These are phyloP conservation scores for Drosophila bocki DNA, from an alignment of 1,140 invertebrate genomes.

Conservation along the genomic window DNA sequence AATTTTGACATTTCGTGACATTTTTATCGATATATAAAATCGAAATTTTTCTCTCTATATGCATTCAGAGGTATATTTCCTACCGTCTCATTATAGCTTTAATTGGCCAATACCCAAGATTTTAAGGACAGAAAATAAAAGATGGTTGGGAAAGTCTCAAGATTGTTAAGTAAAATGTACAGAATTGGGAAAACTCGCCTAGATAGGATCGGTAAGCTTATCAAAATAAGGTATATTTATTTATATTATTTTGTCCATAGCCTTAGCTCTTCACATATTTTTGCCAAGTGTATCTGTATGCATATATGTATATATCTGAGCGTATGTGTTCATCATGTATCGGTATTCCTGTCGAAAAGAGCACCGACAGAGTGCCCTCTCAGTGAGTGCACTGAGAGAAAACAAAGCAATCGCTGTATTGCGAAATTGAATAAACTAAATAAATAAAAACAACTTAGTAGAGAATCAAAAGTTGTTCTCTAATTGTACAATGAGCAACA, in stretches of 20 bases:
- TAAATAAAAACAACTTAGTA: neutral
- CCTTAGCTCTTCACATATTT: neutral
- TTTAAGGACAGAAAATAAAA: neutral
- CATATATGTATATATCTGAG: neutral
- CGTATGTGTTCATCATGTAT: constrained; percentile 9
- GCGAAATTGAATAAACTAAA: neutral
- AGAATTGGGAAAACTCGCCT: neutral
- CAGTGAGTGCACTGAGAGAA: neutral
- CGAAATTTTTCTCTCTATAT: no score
- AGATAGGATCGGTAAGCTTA: neutral
- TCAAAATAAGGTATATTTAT: neutral
- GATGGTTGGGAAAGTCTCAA: neutral
- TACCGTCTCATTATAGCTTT: no score
- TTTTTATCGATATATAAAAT: no score
- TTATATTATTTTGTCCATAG: neutral
- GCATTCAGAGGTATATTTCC: no score
- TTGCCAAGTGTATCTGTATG: constrained; percentile 2
- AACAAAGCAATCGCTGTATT: neutral
- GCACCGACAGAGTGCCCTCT: constrained; percentile 1
- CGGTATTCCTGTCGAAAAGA: constrained; percentile 12
- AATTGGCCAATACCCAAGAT: neutral
- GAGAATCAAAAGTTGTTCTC: neutral
- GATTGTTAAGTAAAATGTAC: neutral
- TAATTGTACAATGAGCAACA: neutral
- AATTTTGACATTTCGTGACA: no score